phyloP scores from a whole-genome alignment of 1,140 invertebrate species.

The Forficula auricularia region DNA sequence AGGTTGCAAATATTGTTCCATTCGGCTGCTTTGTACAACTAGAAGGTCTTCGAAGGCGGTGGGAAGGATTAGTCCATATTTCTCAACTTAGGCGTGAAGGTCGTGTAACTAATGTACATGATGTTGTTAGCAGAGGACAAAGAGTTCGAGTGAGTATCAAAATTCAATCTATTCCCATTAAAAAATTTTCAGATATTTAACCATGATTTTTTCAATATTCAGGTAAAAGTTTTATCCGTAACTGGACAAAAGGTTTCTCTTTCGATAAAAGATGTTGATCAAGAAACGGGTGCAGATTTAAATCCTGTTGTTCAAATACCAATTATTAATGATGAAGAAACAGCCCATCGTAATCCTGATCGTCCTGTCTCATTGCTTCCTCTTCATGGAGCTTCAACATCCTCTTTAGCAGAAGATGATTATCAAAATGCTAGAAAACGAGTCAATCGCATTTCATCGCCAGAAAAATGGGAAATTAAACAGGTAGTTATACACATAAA shows the following conservation, averaged over 20 bases:
- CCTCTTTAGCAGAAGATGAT: constrained; percentile 41
- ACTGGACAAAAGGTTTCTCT: constrained; percentile 88
- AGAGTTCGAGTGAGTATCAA: constrained; percentile 70
- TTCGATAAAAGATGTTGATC: constrained; percentile 97
- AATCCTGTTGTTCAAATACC: constrained; percentile 44
- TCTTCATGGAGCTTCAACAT: constrained; percentile 34
- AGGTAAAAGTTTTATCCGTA: constrained; percentile 74
- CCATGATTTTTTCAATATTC: constrained; percentile 10
- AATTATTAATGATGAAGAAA: constrained; percentile 35
- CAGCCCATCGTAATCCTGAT: constrained; percentile 69
- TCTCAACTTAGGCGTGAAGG: constrained; percentile 87
- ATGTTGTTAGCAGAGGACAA: constrained; percentile 80
- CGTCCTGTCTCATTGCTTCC: constrained; percentile 54
- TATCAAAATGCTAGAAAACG: constrained; percentile 59
- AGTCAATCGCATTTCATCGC: constrained; percentile 85
- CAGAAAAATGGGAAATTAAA: constrained; percentile 83
- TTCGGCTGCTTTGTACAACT: constrained; percentile 97
- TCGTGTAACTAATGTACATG: constrained; percentile 81
- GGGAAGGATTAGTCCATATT: constrained; percentile 95
- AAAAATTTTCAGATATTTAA: constrained; percentile 1
- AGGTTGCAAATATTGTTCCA: constrained; percentile 86
- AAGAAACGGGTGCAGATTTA: constrained; percentile 82
- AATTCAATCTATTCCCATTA: constrained; percentile 17
- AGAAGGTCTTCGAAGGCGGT: constrained; percentile 69
- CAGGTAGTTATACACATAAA: constrained; percentile 27